Conservation (phyloP, 2,113 vertebrate genomes). For the Percina caprodes region DNA sequence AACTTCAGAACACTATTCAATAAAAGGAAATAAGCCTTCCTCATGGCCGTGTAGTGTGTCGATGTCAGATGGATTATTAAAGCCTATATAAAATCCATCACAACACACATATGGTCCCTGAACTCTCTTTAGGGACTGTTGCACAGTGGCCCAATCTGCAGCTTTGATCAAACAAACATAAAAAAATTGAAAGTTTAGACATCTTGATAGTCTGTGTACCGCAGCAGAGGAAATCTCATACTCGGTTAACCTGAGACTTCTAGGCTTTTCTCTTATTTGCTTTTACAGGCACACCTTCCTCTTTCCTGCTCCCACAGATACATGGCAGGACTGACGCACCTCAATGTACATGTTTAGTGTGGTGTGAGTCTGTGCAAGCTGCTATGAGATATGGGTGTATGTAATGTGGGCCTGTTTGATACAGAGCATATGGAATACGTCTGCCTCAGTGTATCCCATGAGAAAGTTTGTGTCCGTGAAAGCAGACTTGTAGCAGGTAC, state of each 20-base stretch:
- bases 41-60: constrained; percentile 28
- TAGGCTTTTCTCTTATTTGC: constrained; percentile 21
- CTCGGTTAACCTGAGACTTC: constrained; percentile 37
- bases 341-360: constrained; percentile 7
- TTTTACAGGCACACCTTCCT: constrained; percentile 31
- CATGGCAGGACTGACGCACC: constrained; percentile 7
- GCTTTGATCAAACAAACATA: constrained; percentile 62
- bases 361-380: constrained; percentile 25
- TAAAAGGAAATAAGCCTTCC: constrained; percentile 49
- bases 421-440: constrained; percentile 27
- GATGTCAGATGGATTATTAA: constrained; percentile 73
- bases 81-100: constrained; percentile 66
- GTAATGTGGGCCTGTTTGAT: constrained; percentile 10
- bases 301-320: constrained; percentile 23
- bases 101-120: constrained; percentile 62
- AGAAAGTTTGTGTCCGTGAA: constrained; percentile 39
- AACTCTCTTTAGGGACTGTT: constrained; percentile 40
- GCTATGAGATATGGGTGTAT: constrained; percentile 10
- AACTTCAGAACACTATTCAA: constrained; percentile 61
- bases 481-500: constrained; percentile 59
- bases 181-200: constrained; percentile 60
- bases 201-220: constrained; percentile 40
- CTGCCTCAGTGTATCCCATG: constrained; percentile 23
- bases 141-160: constrained; percentile 60
- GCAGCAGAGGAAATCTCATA: constrained; percentile 37